These are phyloP conservation scores for Lycocorax pyrrhopterus DNA, from an alignment of 2,113 vertebrate genomes.

Conservation along the genomic window DNA sequence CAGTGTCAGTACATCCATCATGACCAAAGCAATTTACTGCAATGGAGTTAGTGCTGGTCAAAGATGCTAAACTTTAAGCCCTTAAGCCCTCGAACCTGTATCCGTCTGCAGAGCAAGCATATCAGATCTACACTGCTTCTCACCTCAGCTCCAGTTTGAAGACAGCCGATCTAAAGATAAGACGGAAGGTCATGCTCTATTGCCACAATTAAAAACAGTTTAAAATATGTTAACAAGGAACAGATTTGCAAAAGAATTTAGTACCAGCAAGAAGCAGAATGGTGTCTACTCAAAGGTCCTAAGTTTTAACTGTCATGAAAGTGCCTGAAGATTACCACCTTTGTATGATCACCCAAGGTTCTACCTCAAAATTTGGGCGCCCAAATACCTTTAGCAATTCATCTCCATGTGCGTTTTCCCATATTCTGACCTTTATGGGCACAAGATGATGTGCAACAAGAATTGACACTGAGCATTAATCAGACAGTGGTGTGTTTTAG, in stretches of 20 bases:
- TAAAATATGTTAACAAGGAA: not conserved
- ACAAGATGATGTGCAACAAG: not conserved
- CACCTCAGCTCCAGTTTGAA: not conserved
- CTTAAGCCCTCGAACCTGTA: not conserved
- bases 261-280: not conserved
- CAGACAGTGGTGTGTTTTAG: not conserved
- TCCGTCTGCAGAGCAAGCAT: not conserved
- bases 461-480: not conserved
- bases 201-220: not conserved
- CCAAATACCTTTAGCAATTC: not conserved
- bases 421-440: not conserved
- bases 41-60: not conserved
- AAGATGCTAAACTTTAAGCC: not conserved
- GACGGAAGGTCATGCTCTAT: not conserved
- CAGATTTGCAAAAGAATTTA: slow-evolving; percentile 17
- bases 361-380: not conserved
- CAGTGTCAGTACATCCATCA: not conserved
- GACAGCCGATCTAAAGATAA: not conserved
- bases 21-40: not conserved
- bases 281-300: not conserved
- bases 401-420: not conserved
- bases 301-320: not conserved
- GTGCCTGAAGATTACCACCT: not conserved
- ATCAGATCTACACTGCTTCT: not conserved
- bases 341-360: not conserved